Base-by-base conservation (phyloP, 2,113 vertebrate genomes). In the Sylvia atricapilla region DNA sequence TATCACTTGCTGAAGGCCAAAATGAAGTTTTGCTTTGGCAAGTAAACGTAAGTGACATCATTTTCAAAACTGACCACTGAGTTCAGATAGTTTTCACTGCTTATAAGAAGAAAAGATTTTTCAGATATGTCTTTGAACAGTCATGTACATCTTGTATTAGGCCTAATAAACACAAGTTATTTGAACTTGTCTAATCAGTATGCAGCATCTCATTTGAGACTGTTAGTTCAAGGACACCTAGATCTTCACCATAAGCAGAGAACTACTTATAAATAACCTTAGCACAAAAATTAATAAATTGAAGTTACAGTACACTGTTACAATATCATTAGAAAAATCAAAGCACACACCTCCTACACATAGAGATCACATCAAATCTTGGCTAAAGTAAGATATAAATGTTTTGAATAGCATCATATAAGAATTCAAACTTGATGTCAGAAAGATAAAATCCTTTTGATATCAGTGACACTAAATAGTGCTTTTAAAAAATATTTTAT, bases 291-390 rank as follows among this genome's bases (percentile, higher is more conserved):
- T 89, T 70, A 87, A 94, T 89, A 96, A 92, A 84, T 87, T 43
- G 50, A 95, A 90, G 30, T 82, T 91, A 87, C 83, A 90, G 68
- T 81, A 90, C 59, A 87, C 70, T 68, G 35, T 92, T 89, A 86
- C 84, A 93, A 78, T 84, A 85, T 58, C 23, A 7, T 94, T 95
- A 95, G 87, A 96, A 97, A 96, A 96, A 88, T 58, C 68, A 95
- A 93, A 92, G 49, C 72, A 90, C 70, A 77, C 62, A 96, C 31
- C 20, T 93, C 1, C 1, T 88, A 96, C 92, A 97, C 70, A 93
- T n/a, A 70, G 47, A 90, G 28, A 83, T 91, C 52, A 74, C 92
- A 95, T 2, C 30, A 80, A 96, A 73, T 92, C 30, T 59, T 95
- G 85, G 72, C 58, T 90, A 95, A 95, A 95, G 72, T 68, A 86